A percentile compares a stretch with the other conserved stretches of the same genome.
These are phyloP conservation scores for Drosophila dives DNA, from an alignment of 2,888 invertebrate genomes.

Conservation along the genomic window DNA sequence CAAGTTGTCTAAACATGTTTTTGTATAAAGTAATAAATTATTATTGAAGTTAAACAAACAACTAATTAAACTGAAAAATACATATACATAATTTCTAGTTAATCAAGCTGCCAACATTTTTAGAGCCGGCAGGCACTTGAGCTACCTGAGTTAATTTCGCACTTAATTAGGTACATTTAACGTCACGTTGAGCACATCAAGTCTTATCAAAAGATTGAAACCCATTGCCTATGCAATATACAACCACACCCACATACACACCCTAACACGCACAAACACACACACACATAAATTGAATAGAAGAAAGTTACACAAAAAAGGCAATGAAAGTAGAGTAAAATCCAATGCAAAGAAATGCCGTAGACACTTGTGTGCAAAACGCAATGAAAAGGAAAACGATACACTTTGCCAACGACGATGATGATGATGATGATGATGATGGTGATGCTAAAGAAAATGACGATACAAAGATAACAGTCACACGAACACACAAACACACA, in stretches of 20 bases:
- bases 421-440: constrained; percentile 10
- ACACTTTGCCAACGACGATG: constrained; percentile 20
- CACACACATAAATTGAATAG: constrained; percentile 23
- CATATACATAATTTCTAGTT: constrained; percentile 12
- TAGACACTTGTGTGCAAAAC: constrained; percentile 58
- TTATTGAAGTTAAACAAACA: constrained; percentile 1
- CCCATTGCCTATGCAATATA: constrained; percentile 31
- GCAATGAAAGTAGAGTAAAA: constrained; percentile 51
- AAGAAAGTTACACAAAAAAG: constrained; percentile 49
- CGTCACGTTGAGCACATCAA: constrained; percentile 66
- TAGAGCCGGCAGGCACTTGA: constrained; percentile 9
- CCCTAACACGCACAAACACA: constrained; percentile 1
- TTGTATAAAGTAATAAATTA: constrained; percentile 6
- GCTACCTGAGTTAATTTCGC: constrained; percentile 51
- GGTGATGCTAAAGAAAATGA: constrained; percentile 20
- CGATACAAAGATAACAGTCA: constrained; percentile 31
- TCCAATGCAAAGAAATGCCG: constrained; percentile 27
- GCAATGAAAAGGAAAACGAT: constrained; percentile 59
- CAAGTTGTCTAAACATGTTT: neutral
- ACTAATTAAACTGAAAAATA: constrained; percentile 15
- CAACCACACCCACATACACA: neutral
- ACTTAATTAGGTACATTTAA: constrained; percentile 70
- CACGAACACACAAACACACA: constrained; percentile 15
- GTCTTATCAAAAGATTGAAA: constrained; percentile 64
- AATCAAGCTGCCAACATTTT: constrained; percentile 9